Percentiles rank a stretch among this genome's conserved stretches.
phyloP scores from a whole-genome alignment of 1,140 invertebrate species.

The Trachymyrmex cornetzi region DNA sequence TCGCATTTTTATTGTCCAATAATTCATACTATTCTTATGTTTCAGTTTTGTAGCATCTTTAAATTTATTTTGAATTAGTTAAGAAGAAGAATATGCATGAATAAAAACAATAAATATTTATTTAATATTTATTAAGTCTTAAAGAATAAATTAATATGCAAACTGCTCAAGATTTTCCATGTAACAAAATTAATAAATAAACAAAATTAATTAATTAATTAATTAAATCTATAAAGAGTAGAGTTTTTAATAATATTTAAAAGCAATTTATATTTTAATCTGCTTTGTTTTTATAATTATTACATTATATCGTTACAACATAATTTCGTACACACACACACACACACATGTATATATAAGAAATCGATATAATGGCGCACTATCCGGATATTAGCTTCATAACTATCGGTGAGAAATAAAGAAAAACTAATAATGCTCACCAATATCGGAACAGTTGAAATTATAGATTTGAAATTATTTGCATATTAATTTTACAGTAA shows the following conservation, averaged over 20 bases:
- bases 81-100: not conserved
- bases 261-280: not conserved
- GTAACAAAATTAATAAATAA: not conserved
- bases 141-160: not conserved
- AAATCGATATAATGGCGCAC: too few relatives aligned
- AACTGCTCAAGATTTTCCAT: not conserved
- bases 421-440: not conserved
- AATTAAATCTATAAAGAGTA: not conserved
- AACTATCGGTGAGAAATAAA: not conserved
- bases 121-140: not conserved
- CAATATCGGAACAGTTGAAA: conserved; percentile 37
- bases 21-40: not conserved
- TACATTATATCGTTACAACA: not conserved
- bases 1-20: not conserved
- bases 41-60: not conserved
- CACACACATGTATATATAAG: too few relatives aligned
- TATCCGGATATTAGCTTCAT: too few relatives aligned
- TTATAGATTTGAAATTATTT: conserved; percentile 57
- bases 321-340: not conserved
- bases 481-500: conserved; percentile 54
- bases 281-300: conserved; percentile 5
- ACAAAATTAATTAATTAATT: too few relatives aligned
- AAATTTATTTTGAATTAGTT: not conserved
- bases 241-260: not conserved
- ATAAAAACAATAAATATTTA: not conserved